phyloP scores from a whole-genome alignment of 2,113 vertebrate genomes.

The Chaenocephalus aceratus region DNA sequence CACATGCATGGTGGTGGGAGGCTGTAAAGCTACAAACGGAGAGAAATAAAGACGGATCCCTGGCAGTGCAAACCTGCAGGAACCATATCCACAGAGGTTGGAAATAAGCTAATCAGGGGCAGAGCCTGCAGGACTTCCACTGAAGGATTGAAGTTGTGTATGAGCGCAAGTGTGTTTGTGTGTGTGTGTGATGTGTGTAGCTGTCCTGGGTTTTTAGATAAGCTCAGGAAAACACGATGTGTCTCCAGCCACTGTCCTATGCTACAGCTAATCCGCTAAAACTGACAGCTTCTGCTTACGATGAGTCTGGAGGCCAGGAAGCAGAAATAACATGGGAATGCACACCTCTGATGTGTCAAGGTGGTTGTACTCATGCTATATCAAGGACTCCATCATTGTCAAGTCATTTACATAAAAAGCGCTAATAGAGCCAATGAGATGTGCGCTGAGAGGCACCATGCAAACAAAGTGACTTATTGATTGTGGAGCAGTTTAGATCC shows the following conservation, averaged over 20 bases:
- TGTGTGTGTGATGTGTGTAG: slow-evolving; percentile 28
- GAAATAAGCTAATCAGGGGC: slow-evolving; percentile 65
- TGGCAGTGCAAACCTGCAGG: slow-evolving; percentile 46
- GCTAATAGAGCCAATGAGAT: slow-evolving; percentile 6
- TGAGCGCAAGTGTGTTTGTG: slow-evolving; percentile 3
- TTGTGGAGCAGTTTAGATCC: slow-evolving; percentile 53
- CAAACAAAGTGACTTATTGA: slow-evolving; percentile 56
- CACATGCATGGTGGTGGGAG: slow-evolving; percentile 4
- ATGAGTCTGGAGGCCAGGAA: slow-evolving; percentile 34
- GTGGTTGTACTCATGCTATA: slow-evolving; percentile 12
- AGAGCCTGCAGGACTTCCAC: slow-evolving; percentile 52
- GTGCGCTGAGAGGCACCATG: background rate
- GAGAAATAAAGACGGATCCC: slow-evolving; percentile 35
- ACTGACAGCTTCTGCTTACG: slow-evolving; percentile 49
- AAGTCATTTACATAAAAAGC: slow-evolving; percentile 10
- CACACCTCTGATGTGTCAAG: background rate
- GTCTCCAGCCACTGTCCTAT: slow-evolving; percentile 49
- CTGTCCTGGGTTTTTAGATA: slow-evolving; percentile 65
- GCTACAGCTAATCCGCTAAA: slow-evolving; percentile 59
- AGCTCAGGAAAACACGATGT: slow-evolving; percentile 50
- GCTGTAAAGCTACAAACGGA: slow-evolving; percentile 21
- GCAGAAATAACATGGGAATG: slow-evolving; percentile 23
- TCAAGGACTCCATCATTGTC: background rate
- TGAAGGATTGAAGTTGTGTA: slow-evolving; percentile 32
- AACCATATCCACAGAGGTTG: slow-evolving; percentile 54